These are phyloP conservation scores for Bolborhynchus lineola DNA, from an alignment of 2,113 vertebrate genomes.

Conservation along the genomic window DNA sequence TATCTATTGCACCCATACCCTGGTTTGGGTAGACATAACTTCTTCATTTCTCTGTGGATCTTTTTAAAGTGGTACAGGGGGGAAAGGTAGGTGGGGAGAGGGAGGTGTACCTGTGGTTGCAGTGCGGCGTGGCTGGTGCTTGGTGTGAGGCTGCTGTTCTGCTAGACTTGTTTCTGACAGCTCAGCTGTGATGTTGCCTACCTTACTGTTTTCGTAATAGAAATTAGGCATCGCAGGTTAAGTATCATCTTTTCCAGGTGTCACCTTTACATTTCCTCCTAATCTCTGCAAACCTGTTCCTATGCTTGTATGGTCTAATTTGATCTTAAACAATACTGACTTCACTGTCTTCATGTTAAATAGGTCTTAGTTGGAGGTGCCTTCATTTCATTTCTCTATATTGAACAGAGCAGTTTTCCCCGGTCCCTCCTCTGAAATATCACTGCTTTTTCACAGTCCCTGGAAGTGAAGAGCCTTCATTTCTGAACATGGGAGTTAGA, in stretches of 20 bases:
- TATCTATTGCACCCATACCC: background rate
- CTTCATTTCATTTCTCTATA: background rate
- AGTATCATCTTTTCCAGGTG: background rate
- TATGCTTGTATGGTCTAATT: background rate
- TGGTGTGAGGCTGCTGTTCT: background rate
- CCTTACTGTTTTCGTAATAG: background rate
- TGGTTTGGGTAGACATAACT: background rate
- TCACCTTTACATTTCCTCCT: background rate
- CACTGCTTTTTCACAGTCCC: background rate
- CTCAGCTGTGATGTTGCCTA: background rate
- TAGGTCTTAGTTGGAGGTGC: background rate
- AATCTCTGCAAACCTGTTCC: background rate
- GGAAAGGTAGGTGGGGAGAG: background rate
- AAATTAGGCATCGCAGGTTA: background rate
- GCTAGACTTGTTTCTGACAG: background rate
- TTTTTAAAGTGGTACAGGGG: accelerated
- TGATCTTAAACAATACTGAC: background rate
- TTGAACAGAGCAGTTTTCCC: background rate
- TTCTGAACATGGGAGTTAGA: background rate
- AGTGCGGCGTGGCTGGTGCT: background rate
- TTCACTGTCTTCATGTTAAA: background rate
- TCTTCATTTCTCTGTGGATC: background rate
- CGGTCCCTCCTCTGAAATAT: background rate
- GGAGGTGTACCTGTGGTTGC: background rate
- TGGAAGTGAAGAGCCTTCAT: background rate